Percentiles rank a stretch among this genome's conserved stretches.
phyloP scores from a whole-genome alignment of 2,888 invertebrate species.

The Oxycera nigricornis region DNA sequence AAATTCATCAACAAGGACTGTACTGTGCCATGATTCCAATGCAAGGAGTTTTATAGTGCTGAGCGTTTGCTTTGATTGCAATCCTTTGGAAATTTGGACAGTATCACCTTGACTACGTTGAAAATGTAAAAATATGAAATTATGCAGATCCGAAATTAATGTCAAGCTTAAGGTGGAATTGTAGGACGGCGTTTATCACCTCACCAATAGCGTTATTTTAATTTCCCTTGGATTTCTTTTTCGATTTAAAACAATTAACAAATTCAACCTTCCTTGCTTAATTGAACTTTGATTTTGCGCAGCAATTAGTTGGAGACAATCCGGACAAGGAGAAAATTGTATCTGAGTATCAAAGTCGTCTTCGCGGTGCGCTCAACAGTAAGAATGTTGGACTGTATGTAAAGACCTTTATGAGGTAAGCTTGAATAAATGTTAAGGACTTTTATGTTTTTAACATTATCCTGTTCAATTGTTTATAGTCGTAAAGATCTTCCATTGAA shows the following conservation, averaged over 20 bases:
- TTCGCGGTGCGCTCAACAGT: conserved; percentile 77
- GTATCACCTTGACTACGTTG: too few relatives aligned
- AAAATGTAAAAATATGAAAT: too few relatives aligned
- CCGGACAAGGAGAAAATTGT: conserved; percentile 78
- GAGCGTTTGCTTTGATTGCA: too few relatives aligned
- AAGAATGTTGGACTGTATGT: conserved; percentile 84
- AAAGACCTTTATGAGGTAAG: conserved; percentile 81
- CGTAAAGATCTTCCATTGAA: conserved; percentile 75
- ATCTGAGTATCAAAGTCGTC: conserved; percentile 76
- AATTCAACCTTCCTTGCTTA: too few relatives aligned
- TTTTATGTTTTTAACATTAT: neutral
- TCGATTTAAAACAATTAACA: neutral
- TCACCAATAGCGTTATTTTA: conserved; percentile 5
- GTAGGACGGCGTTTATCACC: neutral
- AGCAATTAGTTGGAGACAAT: conserved; percentile 69
- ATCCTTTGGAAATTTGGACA: too few relatives aligned
- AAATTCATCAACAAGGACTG: too few relatives aligned
- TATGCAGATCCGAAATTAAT: neutral
- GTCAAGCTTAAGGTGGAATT: neutral
- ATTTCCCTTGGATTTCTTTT: neutral
- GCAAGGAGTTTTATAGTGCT: too few relatives aligned
- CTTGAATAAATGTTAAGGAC: neutral
- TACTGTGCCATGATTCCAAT: too few relatives aligned
- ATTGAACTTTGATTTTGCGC: conserved; percentile 26
- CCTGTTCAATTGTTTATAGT: conserved; percentile 59